Base-by-base conservation (phyloP, 2,797 vertebrate genomes). In the Microchirus variegatus region DNA sequence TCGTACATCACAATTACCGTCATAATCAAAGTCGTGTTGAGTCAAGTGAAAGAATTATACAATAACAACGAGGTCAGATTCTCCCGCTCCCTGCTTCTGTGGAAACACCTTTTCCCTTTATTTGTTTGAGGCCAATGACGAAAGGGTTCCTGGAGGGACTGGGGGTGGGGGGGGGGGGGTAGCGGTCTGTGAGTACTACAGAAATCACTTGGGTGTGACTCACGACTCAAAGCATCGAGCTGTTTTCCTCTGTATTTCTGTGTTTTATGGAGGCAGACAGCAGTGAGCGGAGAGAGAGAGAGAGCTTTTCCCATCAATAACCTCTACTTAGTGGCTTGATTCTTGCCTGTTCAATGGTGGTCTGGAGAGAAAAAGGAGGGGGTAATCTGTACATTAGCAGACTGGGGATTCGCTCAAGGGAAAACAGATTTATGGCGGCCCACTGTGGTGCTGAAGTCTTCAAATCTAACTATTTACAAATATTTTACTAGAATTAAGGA, bases 221-320 rank as follows among this genome's bases (percentile, higher is more conserved):
- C 78, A 81, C 66, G 52, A 53, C 35, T 54, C n/a, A n/a, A 59
- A 61, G 77, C 68, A 87, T 77, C 50, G 60, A 82, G 70, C 73
- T 38, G 68, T 74, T 85, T 87, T 78, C 62, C 70, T 70, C 69
- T 53, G 45, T 70, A 79, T 85, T 87, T 70, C 60, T 66, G 80
- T 49, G 49, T 89, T 89, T 90, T 86, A 87, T 84, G 79, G 76
- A 80, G 67, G 77, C 38, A 48, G 78, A 69, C 65, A 77, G 78
- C 63, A 60, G 60, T 31, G 38, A 0, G 13, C 63, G 68, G 66
- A 66, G 64, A 87, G 73, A 70, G 82, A n/a, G n/a, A n/a, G n/a
- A n/a, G n/a, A n/a, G n/a, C n/a, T 77, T 77, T 77, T 81, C 75
- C 44, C 80, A 84, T 91, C 85, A 86, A 89, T 90, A 90, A 80